These are phyloP conservation scores for Agonopterix alstromeriana DNA, from an alignment of 2,888 invertebrate species.

Conservation along the genomic window DNA sequence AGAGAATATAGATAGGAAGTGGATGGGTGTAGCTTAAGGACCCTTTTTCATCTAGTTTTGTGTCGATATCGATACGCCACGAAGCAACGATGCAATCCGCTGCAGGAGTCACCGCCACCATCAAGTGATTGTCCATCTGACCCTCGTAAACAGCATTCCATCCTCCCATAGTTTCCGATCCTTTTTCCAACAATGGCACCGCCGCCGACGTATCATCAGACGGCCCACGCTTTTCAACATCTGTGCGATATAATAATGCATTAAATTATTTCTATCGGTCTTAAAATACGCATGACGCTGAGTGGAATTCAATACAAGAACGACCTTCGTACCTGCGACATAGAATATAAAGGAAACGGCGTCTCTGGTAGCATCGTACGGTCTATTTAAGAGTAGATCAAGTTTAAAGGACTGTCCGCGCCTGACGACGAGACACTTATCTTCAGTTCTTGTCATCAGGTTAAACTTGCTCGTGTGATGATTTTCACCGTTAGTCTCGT, in stretches of 20 bases:
- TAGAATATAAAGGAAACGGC: constrained; percentile 91
- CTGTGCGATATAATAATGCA: constrained; percentile 46
- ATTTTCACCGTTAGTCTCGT: constrained; percentile 82
- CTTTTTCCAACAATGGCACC: constrained; percentile 81
- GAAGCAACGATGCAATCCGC: constrained; percentile 85
- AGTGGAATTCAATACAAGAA: constrained; percentile 2
- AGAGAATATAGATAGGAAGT: constrained; percentile 87
- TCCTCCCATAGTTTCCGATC: constrained; percentile 76
- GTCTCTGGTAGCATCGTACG: constrained; percentile 84
- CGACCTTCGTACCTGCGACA: constrained; percentile 75
- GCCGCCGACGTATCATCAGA: constrained; percentile 88
- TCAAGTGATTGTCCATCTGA: constrained; percentile 77
- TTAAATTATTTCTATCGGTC: constrained; percentile 16
- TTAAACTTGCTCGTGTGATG: constrained; percentile 90
- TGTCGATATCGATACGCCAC: constrained; percentile 91
- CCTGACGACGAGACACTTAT: constrained; percentile 84
- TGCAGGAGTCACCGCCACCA: constrained; percentile 82
- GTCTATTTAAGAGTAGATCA: constrained; percentile 83
- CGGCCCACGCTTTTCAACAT: constrained; percentile 85
- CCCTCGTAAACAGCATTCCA: constrained; percentile 87
- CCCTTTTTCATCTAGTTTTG: constrained; percentile 81
- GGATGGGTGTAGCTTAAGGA: constrained; percentile 87
- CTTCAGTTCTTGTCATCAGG: constrained; percentile 78
- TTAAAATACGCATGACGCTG: constrained; percentile 18
- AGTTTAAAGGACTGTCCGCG: constrained; percentile 89